Conservation (phyloP, 1,140 invertebrate genomes). For the Idris sp. region DNA sequence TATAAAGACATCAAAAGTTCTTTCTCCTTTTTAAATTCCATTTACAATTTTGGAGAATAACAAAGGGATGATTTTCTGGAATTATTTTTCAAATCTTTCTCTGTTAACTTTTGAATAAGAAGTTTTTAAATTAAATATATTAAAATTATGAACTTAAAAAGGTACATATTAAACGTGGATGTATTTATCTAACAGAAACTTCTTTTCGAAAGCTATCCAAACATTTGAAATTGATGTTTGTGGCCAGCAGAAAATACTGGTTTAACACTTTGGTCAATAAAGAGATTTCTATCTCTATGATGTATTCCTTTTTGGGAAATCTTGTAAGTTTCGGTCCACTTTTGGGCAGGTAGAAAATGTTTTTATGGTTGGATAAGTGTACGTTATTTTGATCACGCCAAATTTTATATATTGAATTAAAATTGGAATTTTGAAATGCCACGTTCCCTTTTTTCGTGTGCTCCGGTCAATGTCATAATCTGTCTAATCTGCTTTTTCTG, state of each 20-base stretch:
- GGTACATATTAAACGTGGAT: too few species aligned
- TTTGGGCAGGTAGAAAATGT: conserved; percentile 45
- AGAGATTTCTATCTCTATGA: conserved; percentile 39
- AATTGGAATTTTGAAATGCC: conserved; percentile 34
- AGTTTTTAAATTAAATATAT: too few species aligned
- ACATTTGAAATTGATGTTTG: conserved; percentile 33
- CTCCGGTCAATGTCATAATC: conserved; percentile 42
- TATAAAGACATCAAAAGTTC: too few species aligned
- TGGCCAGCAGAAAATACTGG: conserved; percentile 33
- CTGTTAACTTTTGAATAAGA: too few species aligned
- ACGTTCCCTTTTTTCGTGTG: conserved; percentile 1
- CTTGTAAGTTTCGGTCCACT: conserved; percentile 19
- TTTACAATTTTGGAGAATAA: too few species aligned
- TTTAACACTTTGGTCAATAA: conserved; percentile 51
- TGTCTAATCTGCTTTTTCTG: conserved; percentile 46
- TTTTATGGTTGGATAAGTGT: conserved; percentile 41
- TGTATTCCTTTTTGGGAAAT: conserved; percentile 35
- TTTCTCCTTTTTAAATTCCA: too few species aligned
- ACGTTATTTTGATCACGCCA: conserved; percentile 44
- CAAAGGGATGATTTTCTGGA: too few species aligned
- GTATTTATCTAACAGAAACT: too few species aligned
- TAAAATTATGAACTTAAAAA: too few species aligned
- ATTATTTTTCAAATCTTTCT: too few species aligned
- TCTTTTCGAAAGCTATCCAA: conserved; percentile 18
- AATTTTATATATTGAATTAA: conserved; percentile 50